These are phyloP conservation scores for Aphidius ervi DNA, from an alignment of 1,140 invertebrate species.

Conservation along the genomic window DNA sequence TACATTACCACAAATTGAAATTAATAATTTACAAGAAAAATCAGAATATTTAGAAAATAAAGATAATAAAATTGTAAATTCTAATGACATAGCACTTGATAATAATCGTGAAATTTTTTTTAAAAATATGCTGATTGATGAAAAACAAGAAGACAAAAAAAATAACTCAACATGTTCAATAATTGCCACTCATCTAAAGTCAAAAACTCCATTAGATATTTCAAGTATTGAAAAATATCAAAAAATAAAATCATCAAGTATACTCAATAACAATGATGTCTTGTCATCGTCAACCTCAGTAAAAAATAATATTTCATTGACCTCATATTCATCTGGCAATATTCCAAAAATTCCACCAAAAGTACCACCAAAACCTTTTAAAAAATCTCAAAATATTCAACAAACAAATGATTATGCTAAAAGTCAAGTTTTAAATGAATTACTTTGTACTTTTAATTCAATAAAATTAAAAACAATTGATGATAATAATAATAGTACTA, in stretches of 20 bases:
- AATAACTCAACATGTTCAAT: constrained; percentile 23
- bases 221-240: too few relatives aligned
- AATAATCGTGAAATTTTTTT: constrained; percentile 35
- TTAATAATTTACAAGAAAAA: too few relatives aligned
- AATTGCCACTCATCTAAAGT: constrained; percentile 30
- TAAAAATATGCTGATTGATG: constrained; percentile 37
- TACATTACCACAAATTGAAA: too few relatives aligned
- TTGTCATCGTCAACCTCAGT: background rate
- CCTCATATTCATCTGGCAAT: background rate
- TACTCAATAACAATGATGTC: constrained; percentile 6
- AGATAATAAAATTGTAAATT: too few relatives aligned
- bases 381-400: background rate
- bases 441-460: constrained; percentile 41
- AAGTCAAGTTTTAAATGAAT: constrained; percentile 41
- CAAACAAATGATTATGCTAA: constrained; percentile 29
- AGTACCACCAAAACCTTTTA: background rate
- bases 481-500: constrained; percentile 5
- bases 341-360: background rate
- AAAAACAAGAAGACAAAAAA: background rate
- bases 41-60: too few relatives aligned
- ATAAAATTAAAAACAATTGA: constrained; percentile 41
- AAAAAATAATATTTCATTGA: background rate
- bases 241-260: background rate
- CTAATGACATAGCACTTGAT: too few relatives aligned
- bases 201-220: background rate